These are phyloP conservation scores for Andrena flavipes DNA, from an alignment of 2,888 invertebrate genomes.

Conservation along the genomic window DNA sequence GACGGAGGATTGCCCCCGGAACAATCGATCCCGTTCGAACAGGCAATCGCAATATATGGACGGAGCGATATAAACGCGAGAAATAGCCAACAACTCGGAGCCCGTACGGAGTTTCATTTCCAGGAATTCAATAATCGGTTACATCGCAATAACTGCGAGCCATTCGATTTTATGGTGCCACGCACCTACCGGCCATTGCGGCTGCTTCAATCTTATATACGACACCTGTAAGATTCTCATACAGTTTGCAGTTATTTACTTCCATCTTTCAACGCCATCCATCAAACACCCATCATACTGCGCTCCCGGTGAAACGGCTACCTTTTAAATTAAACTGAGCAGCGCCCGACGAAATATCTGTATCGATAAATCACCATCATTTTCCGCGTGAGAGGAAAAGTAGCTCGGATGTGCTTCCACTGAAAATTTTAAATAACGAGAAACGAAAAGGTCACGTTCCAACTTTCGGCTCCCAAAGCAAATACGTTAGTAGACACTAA, in stretches of 20 bases:
- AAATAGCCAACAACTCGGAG: constrained; percentile 43
- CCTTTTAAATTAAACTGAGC: neutral
- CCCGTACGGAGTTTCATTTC: constrained; percentile 73
- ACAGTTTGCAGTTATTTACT: constrained; percentile 8
- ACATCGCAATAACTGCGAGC: constrained; percentile 69
- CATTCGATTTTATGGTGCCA: constrained; percentile 65
- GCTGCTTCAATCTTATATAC: constrained; percentile 19
- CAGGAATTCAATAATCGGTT: constrained; percentile 75
- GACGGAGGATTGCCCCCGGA: constrained; percentile 3
- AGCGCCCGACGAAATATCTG: neutral
- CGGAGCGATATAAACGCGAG: constrained; percentile 43
- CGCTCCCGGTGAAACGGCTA: neutral
- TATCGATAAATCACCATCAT: no score
- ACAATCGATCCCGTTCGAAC: constrained; percentile 50
- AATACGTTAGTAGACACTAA: neutral
- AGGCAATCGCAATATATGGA: constrained; percentile 55
- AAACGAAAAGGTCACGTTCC: neutral
- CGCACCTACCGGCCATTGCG: constrained; percentile 32
- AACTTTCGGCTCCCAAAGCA: neutral
- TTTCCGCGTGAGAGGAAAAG: no score
- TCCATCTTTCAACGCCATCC: neutral
- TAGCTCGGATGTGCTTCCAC: no score
- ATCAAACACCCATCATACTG: neutral
- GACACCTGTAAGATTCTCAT: constrained; percentile 35
- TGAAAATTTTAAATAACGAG: neutral